phyloP scores from a whole-genome alignment of 2,113 vertebrate species.

The Vulpes lagopus region DNA sequence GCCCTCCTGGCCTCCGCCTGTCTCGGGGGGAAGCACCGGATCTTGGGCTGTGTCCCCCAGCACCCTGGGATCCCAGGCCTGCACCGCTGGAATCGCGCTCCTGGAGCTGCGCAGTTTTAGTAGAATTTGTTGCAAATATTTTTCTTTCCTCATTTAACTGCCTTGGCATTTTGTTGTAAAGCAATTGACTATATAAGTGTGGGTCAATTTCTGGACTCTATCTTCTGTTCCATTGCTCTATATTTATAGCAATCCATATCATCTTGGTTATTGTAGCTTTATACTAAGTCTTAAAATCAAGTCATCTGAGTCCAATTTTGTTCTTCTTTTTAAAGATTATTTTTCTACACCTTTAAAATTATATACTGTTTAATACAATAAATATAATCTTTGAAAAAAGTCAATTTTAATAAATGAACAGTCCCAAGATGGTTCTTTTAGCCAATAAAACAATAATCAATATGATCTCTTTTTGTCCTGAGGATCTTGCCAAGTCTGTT shows the following conservation, averaged over 20 bases:
- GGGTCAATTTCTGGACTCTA: not conserved
- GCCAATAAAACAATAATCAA: not conserved
- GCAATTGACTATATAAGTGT: not conserved
- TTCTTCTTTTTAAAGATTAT: slow-evolving; percentile 16
- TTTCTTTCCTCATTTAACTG: not conserved
- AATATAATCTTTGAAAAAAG: not conserved
- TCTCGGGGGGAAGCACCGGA: too few species aligned
- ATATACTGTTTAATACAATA: not conserved
- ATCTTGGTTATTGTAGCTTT: not conserved
- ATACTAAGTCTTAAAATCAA: not conserved
- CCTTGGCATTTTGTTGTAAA: not conserved
- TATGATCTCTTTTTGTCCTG: not conserved
- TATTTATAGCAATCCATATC: not conserved
- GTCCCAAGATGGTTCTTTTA: not conserved
- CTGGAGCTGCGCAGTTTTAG: not conserved
- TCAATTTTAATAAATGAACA: not conserved
- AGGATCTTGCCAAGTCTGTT: not conserved
- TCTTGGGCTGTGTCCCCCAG: too few species aligned
- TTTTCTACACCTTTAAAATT: slow-evolving; percentile 33
- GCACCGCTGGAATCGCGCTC: too few species aligned
- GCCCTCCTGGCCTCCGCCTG: too few species aligned
- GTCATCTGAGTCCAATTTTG: not conserved
- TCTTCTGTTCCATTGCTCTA: not conserved
- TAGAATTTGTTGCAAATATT: not conserved
- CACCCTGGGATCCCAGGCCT: too few species aligned